phyloP scores from a whole-genome alignment of 2,113 vertebrate genomes.

The Petromus typicus region DNA sequence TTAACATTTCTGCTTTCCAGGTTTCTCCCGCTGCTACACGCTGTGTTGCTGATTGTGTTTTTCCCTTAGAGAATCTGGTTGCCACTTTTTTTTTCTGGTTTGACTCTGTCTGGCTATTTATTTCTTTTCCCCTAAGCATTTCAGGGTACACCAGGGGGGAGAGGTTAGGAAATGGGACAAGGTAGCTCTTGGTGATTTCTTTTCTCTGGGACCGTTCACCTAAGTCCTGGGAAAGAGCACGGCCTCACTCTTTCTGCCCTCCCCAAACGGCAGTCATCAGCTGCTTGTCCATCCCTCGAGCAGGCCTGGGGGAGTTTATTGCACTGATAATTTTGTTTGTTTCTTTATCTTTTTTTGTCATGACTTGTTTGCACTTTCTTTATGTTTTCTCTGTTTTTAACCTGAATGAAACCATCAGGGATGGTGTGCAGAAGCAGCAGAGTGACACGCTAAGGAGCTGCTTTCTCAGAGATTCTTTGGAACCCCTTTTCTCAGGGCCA shows the following conservation, averaged over 20 bases:
- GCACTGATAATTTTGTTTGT: background rate
- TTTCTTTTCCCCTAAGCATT: constrained; percentile 8
- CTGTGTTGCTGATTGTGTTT: constrained; percentile 51
- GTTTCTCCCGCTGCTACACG: background rate
- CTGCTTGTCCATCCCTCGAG: background rate
- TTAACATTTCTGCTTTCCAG: constrained; percentile 69
- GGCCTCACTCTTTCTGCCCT: background rate
- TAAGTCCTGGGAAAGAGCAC: background rate
- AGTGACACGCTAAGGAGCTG: background rate
- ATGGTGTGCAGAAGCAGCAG: background rate
- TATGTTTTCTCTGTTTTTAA: background rate
- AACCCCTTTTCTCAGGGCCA: background rate
- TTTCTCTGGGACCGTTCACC: background rate
- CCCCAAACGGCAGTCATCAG: background rate
- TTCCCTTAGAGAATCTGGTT: constrained; percentile 65
- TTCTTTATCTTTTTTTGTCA: background rate
- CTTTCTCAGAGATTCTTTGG: background rate
- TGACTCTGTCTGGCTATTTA: constrained; percentile 43
- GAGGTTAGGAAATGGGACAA: background rate
- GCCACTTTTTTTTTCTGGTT: constrained; percentile 15
- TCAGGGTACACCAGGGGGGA: background rate
- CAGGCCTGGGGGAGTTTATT: background rate
- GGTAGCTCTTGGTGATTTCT: background rate
- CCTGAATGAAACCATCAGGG: background rate
- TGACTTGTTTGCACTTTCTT: background rate